phyloP scores from a whole-genome alignment of 2,797 vertebrate species.

The Decapterus maruadsi region DNA sequence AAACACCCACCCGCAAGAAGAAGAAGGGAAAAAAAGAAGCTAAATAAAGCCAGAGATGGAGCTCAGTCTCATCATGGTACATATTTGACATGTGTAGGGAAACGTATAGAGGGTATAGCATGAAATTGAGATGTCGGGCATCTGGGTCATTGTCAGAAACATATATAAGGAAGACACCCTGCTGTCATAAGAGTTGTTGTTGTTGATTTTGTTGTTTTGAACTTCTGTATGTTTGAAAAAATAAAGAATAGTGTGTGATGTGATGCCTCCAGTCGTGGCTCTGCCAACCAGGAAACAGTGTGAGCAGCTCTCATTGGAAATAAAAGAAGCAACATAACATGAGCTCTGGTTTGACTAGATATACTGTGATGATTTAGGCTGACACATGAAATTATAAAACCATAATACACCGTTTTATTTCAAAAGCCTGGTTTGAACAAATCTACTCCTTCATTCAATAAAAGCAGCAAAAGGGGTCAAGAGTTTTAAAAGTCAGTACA shows the following conservation, averaged over 20 bases:
- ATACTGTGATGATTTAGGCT: too few relatives aligned
- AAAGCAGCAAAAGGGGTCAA: too few relatives aligned
- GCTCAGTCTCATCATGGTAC: neutral
- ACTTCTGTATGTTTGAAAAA: neutral
- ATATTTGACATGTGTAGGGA: slow-evolving; percentile 18
- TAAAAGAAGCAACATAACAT: neutral
- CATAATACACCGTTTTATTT: too few relatives aligned
- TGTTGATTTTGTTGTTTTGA: neutral
- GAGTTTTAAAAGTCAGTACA: neutral
- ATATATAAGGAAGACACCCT: neutral
- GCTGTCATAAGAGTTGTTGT: neutral
- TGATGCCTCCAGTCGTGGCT: neutral
- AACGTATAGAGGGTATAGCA: slow-evolving; percentile 27
- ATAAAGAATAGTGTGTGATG: too few relatives aligned
- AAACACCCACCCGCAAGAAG: slow-evolving; percentile 22
- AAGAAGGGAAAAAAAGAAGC: slow-evolving; percentile 22
- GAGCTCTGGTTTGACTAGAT: neutral
- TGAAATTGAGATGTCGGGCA: slow-evolving; percentile 24
- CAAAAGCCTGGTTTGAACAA: too few relatives aligned
- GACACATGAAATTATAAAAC: too few relatives aligned
- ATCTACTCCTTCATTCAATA: too few relatives aligned
- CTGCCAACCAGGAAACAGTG: neutral
- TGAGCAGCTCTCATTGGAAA: neutral
- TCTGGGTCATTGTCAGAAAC: slow-evolving; percentile 17
- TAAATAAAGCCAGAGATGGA: slow-evolving; percentile 37